These are phyloP conservation scores for Euglossa dilemma DNA, from an alignment of 1,140 invertebrate genomes.

Conservation along the genomic window DNA sequence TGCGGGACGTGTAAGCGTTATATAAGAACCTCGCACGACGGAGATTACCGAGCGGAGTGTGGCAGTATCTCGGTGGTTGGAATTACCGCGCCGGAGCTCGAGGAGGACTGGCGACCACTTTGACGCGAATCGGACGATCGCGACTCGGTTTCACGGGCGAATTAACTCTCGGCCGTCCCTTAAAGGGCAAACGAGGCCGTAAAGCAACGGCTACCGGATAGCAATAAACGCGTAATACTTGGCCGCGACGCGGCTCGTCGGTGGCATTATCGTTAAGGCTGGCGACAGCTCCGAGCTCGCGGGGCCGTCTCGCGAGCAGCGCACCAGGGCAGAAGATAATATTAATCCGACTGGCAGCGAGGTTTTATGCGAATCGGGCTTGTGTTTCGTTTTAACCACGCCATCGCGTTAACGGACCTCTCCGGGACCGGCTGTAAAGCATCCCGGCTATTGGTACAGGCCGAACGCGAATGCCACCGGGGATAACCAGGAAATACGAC, in stretches of 20 bases:
- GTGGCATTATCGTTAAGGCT: conserved; percentile 42
- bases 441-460: background rate
- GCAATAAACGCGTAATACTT: conserved; percentile 42
- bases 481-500: conserved; percentile 21
- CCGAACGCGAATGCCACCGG: conserved; percentile 14
- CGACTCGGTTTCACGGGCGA: conserved; percentile 5
- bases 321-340: conserved; percentile 7
- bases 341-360: conserved; percentile 14
- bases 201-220: conserved; percentile 33
- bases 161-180: background rate
- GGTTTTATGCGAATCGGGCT: conserved; percentile 17
- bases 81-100: no score
- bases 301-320: background rate
- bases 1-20: no score
- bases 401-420: background rate
- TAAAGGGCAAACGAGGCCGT: conserved; percentile 5
- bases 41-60: no score
- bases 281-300: conserved; percentile 2
- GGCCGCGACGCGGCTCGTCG: background rate
- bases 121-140: background rate
- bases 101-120: background rate
- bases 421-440: conserved; percentile 5
- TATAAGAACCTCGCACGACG: no score
- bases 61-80: background rate
- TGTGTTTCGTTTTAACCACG: conserved; percentile 23